Conservation (phyloP, 2,888 invertebrate species). For the Ditula angustiorana region DNA sequence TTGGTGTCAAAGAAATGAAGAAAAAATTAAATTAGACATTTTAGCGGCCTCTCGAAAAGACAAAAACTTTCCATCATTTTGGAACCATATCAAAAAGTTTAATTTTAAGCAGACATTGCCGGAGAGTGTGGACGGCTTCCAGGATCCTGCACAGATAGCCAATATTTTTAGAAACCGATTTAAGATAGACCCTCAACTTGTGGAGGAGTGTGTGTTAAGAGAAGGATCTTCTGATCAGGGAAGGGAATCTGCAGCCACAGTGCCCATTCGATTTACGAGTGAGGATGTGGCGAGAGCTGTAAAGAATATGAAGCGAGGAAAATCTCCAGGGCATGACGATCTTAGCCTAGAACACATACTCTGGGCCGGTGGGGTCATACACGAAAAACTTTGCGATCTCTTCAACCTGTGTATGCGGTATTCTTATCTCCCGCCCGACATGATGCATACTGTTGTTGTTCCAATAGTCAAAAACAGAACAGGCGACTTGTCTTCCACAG, state of each 20-base stretch:
- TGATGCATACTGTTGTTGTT: background rate
- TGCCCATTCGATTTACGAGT: background rate
- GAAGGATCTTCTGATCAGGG: background rate
- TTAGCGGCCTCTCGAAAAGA: background rate
- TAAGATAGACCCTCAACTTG: background rate
- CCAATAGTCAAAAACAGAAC: slow-evolving; percentile 12
- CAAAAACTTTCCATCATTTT: background rate
- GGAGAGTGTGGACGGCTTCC: background rate
- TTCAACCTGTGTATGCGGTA: background rate
- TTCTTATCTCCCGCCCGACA: background rate
- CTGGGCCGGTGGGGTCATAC: background rate
- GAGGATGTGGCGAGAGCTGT: background rate
- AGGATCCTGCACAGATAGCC: background rate
- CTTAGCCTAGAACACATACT: background rate
- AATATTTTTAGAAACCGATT: background rate
- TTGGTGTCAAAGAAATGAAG: background rate
- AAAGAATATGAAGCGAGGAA: background rate
- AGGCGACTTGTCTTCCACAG: background rate
- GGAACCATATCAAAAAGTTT: background rate
- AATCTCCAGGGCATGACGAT: background rate
- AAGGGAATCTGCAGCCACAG: background rate
- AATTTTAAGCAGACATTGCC: background rate
- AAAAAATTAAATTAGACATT: background rate
- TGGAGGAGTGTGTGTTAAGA: background rate
- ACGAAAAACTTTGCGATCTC: background rate